Conservation (phyloP, 2,888 invertebrate species). For the Trimorus sp. region DNA sequence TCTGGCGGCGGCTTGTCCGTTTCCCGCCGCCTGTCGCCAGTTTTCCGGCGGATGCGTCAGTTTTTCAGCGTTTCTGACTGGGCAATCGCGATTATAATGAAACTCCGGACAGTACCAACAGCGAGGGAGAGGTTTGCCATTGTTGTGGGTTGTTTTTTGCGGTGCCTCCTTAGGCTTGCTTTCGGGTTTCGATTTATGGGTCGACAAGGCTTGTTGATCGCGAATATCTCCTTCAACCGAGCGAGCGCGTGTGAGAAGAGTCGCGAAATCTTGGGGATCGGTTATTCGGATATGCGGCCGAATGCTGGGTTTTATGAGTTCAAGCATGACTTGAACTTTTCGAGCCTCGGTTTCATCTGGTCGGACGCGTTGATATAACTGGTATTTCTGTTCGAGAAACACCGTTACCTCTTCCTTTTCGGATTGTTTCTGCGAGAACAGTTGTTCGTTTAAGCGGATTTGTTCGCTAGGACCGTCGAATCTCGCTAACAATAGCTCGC, state of each 20-base stretch:
- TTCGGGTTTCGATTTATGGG: background rate
- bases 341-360: slow-evolving; percentile 55
- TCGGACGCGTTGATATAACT: background rate
- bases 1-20: slow-evolving; percentile 3
- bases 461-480: background rate
- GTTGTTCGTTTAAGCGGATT: slow-evolving; percentile 17
- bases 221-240: background rate
- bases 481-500: too few relatives aligned
- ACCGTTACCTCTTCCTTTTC: slow-evolving; percentile 29
- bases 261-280: slow-evolving; percentile 9
- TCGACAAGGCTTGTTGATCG: too few relatives aligned
- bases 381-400: slow-evolving; percentile 33
- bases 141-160: background rate
- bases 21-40: slow-evolving; percentile 17
- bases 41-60: slow-evolving; percentile 1
- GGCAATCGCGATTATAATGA: slow-evolving; percentile 31
- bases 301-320: background rate
- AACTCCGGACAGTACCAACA: slow-evolving; percentile 34
- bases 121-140: too few relatives aligned
- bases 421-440: slow-evolving; percentile 15
- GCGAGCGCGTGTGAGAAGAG: background rate
- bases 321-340: slow-evolving; percentile 48
- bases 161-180: background rate
- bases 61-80: background rate
- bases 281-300: slow-evolving; percentile 1